Evolutionary conservation across 2,888 invertebrate species (phyloP).

Genomic region (Melinaea menophilus): DNA sequence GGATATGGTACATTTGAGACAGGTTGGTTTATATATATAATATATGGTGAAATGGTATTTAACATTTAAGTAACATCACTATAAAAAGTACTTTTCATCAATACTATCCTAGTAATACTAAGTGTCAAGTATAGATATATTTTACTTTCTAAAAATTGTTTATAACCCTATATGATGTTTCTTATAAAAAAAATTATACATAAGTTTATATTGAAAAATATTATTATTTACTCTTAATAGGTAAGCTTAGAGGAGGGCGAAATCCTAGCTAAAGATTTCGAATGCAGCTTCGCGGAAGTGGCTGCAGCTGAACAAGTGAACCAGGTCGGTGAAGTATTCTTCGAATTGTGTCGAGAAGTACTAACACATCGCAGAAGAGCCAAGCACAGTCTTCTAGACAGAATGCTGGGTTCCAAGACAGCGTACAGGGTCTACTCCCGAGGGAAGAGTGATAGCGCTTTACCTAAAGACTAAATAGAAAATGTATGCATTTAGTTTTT

Average conservation of each 20-base stretch:
- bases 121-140: no score
- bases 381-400: slow-evolving; percentile 89
- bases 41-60: slow-evolving; percentile 7
- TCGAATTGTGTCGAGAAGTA: slow-evolving; percentile 90
- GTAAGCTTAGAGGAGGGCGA: slow-evolving; percentile 93
- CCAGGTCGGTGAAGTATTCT: slow-evolving; percentile 90
- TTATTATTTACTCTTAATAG: slow-evolving; percentile 39
- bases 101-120: no score
- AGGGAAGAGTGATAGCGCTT: slow-evolving; percentile 92
- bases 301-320: slow-evolving; percentile 92
- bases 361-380: slow-evolving; percentile 87
- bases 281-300: slow-evolving; percentile 92
- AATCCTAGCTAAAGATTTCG: slow-evolving; percentile 91
- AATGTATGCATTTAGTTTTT: slow-evolving; percentile 32
- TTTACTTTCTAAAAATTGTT: neutral
- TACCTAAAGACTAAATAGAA: slow-evolving; percentile 84
- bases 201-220: neutral
- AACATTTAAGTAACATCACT: no score
- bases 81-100: neutral
- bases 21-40: slow-evolving; percentile 58
- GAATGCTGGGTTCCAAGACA: slow-evolving; percentile 88
- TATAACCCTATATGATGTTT: neutral
- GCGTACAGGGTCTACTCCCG: slow-evolving; percentile 86
- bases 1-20: slow-evolving; percentile 93
- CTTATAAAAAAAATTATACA: no score